Conservation (phyloP, 2,113 vertebrate genomes). For the Amblyornis subalaris region DNA sequence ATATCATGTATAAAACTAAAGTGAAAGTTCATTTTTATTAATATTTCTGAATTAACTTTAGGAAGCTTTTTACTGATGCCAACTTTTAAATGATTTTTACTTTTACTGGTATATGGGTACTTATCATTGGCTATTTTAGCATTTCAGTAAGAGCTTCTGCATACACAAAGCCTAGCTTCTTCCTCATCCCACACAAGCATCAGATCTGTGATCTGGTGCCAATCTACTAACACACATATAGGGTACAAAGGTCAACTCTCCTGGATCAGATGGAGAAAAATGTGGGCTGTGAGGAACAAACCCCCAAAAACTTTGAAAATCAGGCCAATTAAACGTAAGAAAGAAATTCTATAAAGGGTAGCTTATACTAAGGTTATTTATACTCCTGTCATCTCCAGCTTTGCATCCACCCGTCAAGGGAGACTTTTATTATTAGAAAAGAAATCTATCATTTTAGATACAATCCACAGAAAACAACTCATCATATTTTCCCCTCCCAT, state of each 20-base stretch:
- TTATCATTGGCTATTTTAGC: not conserved
- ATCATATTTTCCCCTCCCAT: not conserved
- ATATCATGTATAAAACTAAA: not conserved
- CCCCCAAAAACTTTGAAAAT: not conserved
- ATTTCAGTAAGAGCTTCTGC: not conserved
- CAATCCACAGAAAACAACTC: not conserved
- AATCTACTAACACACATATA: not conserved
- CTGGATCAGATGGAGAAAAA: not conserved
- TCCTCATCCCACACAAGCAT: not conserved
- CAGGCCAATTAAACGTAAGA: not conserved
- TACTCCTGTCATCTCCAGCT: not conserved
- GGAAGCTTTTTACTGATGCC: not conserved
- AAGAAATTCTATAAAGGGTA: not conserved
- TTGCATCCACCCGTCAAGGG: rapidly evolving
- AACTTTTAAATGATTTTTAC: not conserved
- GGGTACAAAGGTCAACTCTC: not conserved
- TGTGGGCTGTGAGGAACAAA: not conserved
- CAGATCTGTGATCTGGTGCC: not conserved
- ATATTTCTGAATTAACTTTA: not conserved
- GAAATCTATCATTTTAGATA: not conserved
- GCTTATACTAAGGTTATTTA: not conserved
- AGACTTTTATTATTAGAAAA: not conserved
- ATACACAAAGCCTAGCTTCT: not conserved
- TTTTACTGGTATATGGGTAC: not conserved
- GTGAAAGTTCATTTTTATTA: not conserved